phyloP scores from a whole-genome alignment of 1,140 invertebrate species.

The Saccostrea echinata region DNA sequence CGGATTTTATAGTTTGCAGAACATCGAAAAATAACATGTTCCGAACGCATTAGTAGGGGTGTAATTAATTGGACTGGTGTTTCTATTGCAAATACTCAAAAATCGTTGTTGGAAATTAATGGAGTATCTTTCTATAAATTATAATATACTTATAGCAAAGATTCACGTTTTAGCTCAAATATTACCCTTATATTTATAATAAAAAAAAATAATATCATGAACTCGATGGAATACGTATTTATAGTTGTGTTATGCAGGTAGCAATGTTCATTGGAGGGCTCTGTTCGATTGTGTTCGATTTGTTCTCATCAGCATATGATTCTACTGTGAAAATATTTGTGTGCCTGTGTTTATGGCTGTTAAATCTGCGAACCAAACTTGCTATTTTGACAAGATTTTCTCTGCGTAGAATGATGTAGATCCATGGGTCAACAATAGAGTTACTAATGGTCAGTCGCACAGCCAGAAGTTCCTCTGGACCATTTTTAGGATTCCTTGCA shows the following conservation, averaged over 20 bases:
- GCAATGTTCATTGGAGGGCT: neutral
- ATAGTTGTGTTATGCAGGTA: neutral
- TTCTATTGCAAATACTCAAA: too few species aligned
- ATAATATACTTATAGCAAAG: too few species aligned
- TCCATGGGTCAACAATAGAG: constrained; percentile 28
- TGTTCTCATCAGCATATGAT: neutral
- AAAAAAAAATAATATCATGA: too few species aligned
- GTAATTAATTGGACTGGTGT: too few species aligned
- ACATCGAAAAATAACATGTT: too few species aligned
- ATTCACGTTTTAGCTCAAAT: too few species aligned
- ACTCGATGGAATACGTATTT: too few species aligned
- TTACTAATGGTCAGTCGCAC: constrained; percentile 12
- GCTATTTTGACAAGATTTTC: constrained; percentile 6
- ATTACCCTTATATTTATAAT: too few species aligned
- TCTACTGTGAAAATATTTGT: neutral
- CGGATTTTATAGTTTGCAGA: too few species aligned
- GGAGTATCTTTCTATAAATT: too few species aligned
- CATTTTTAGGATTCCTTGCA: neutral
- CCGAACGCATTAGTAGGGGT: too few species aligned
- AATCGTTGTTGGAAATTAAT: too few species aligned
- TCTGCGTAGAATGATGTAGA: neutral
- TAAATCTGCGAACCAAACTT: neutral
- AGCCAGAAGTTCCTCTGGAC: neutral
- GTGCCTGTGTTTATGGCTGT: neutral
- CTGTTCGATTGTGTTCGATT: neutral